A percentile compares a stretch with the other conserved stretches of the same genome.
phyloP scores from a whole-genome alignment of 2,113 vertebrate genomes.

The Aptenodytes patagonicus region DNA sequence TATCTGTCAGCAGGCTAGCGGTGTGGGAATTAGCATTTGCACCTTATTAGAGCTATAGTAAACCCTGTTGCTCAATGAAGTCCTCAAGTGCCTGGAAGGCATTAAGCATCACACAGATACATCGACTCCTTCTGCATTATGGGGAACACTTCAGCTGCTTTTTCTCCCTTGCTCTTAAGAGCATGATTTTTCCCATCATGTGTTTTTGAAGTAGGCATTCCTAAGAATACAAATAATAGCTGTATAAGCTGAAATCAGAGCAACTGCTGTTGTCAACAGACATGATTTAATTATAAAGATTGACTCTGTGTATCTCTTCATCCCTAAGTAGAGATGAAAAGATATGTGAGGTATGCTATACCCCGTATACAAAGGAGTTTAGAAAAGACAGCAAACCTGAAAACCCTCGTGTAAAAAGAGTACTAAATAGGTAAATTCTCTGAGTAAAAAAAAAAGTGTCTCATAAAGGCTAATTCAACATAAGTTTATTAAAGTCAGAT shows the following conservation, averaged over 20 bases:
- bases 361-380: background rate
- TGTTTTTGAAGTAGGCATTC: slow-evolving; percentile 12
- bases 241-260: background rate
- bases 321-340: background rate
- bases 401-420: background rate
- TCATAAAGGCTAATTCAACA: slow-evolving; percentile 20
- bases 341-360: background rate
- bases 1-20: background rate
- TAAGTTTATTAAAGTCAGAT: background rate
- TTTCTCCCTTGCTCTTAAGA: background rate
- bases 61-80: background rate
- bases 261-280: background rate
- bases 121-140: background rate
- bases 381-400: background rate
- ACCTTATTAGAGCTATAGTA: slow-evolving; percentile 26
- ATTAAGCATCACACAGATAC: background rate
- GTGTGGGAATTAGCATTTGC: slow-evolving; percentile 19
- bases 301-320: background rate
- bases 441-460: background rate
- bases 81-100: slow-evolving; percentile 17
- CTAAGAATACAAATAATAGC: background rate
- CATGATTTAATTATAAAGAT: slow-evolving; percentile 38
- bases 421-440: background rate
- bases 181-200: background rate
- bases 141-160: background rate